These are phyloP conservation scores for Petrocephalus schoutedeni DNA, from an alignment of 2,797 vertebrate genomes.

Conservation along the genomic window DNA sequence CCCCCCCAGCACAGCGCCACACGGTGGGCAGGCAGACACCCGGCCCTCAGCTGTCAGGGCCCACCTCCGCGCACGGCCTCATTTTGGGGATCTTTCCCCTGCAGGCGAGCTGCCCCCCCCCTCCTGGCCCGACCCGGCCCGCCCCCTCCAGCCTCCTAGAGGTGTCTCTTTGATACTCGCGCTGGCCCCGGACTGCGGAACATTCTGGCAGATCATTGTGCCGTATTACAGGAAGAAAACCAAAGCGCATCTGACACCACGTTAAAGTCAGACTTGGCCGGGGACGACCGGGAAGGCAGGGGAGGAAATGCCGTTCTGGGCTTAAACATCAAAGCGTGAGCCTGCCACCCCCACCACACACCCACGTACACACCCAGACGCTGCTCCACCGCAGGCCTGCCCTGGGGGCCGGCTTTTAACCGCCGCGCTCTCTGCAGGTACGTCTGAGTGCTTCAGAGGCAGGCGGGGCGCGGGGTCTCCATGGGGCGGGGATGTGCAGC, in stretches of 20 bases:
- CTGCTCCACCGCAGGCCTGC: conserved; percentile 48
- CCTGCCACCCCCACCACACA: conserved; percentile 21
- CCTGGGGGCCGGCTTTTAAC: conserved; percentile 57
- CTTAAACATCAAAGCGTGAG: conserved; percentile 50
- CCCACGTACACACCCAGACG: not conserved
- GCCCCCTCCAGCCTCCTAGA: not conserved
- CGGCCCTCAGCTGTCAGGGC: conserved; percentile 21
- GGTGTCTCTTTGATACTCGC: conserved; percentile 13
- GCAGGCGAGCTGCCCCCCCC: conserved; percentile 33
- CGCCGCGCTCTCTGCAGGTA: conserved; percentile 49
- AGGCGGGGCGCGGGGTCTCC: conserved; percentile 37
- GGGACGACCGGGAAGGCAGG: conserved; percentile 21
- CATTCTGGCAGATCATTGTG: conserved; percentile 33
- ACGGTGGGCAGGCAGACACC: not conserved
- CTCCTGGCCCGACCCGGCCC: not conserved
- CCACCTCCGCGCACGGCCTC: conserved; percentile 46
- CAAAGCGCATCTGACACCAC: conserved; percentile 33
- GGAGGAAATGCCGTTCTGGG: conserved; percentile 29
- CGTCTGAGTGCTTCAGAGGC: conserved; percentile 52
- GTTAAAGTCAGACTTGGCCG: conserved; percentile 29
- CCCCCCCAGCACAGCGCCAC: not conserved
- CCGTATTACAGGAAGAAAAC: conserved; percentile 28
- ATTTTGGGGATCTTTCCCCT: conserved; percentile 49
- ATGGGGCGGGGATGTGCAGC: conserved; percentile 51
- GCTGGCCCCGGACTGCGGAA: not conserved